Conservation (phyloP, 2,113 vertebrate genomes). For the Mungos mungo region DNA sequence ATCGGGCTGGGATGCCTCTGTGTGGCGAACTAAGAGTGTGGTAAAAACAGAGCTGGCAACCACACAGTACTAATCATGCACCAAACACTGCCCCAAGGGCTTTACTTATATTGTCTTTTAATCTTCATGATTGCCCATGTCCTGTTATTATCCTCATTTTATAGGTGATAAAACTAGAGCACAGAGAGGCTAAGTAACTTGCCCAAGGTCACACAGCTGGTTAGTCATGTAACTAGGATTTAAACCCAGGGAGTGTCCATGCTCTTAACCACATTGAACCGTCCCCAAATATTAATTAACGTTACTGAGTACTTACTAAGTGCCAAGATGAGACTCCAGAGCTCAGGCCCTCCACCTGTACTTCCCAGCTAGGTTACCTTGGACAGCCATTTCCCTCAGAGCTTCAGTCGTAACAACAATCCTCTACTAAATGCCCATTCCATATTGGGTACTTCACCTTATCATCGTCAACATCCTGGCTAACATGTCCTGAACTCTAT, state of each 20-base stretch:
- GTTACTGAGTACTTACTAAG: not conserved
- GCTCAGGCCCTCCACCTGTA: not conserved
- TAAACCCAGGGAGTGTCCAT: not conserved
- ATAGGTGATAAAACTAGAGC: not conserved
- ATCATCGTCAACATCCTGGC: not conserved
- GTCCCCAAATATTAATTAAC: not conserved
- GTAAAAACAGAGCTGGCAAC: not conserved
- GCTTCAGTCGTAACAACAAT: not conserved
- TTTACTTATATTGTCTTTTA: not conserved
- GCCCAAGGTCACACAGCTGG: not conserved
- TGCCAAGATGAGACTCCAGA: not conserved
- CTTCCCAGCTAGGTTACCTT: not conserved
- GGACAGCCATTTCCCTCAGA: not conserved
- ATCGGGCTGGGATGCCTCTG: not conserved
- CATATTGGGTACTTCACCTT: not conserved
- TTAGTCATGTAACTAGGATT: not conserved
- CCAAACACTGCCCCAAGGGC: not conserved
- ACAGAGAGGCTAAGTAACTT: not conserved
- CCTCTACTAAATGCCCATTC: not conserved
- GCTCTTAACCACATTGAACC: not conserved
- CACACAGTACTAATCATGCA: not conserved
- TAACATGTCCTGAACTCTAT: not conserved
- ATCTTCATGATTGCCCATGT: not conserved
- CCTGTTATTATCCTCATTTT: constrained; percentile 13
- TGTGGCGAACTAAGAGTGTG: not conserved